These are phyloP conservation scores for Amyelois transitella DNA, from an alignment of 1,140 invertebrate species.

Conservation along the genomic window DNA sequence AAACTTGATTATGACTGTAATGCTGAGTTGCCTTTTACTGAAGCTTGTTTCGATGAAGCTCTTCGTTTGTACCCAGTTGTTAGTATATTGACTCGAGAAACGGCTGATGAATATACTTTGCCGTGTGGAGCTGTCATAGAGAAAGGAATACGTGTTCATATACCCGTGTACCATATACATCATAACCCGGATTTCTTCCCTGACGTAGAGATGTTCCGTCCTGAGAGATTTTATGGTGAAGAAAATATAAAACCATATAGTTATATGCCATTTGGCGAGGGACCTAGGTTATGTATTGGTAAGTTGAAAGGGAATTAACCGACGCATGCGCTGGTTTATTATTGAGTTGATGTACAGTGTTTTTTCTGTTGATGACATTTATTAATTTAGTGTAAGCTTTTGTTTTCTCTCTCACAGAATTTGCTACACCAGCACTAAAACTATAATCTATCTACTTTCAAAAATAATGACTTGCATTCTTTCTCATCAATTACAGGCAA, in stretches of 20 bases:
- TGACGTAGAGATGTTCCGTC: conserved; percentile 78
- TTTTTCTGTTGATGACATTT: no score
- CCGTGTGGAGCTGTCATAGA: conserved; percentile 32
- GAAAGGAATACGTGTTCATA: conserved; percentile 29
- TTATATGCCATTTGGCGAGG: conserved; percentile 26
- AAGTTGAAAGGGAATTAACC: no score
- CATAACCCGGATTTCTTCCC: conserved; percentile 73
- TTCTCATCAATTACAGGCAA: no score
- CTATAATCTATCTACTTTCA: no score
- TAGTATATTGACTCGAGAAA: conserved; percentile 19
- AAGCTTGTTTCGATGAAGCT: conserved; percentile 17
- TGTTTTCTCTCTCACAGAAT: no score
- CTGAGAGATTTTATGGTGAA: conserved; percentile 77
- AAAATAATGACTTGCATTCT: no score
- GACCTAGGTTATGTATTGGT: conserved; percentile 29
- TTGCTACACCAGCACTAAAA: no score
- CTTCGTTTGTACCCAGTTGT: conserved; percentile 40
- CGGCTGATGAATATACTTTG: conserved; percentile 38
- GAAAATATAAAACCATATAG: conserved; percentile 28
- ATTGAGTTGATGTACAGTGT: no score
- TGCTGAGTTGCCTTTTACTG: conserved; percentile 42
- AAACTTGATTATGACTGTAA: conserved; percentile 51
- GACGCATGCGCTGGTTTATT: no score
- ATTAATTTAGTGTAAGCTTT: no score
- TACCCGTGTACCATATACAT: conserved; percentile 47